Evolutionary conservation across 1,140 invertebrate species (phyloP).

Genomic region (Scaptomyza montana): DNA sequence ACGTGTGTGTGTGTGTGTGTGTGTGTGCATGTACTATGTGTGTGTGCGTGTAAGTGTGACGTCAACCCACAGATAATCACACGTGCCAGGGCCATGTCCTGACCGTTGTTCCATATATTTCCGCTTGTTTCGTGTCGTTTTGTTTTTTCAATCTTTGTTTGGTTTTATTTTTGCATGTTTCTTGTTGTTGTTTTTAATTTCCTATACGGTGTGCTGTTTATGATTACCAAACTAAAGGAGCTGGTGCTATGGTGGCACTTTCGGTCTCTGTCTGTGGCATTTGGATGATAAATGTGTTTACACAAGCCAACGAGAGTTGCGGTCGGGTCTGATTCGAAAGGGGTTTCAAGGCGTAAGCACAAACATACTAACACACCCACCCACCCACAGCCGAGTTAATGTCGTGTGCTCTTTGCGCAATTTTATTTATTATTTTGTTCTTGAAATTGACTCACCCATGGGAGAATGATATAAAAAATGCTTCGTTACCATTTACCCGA

Average conservation of each 20-base stretch:
- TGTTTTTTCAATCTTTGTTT: conserved; percentile 31
- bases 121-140: conserved; percentile 16
- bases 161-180: conserved; percentile 49
- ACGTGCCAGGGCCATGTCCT: conserved; percentile 51
- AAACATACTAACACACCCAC: conserved; percentile 23
- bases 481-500: background rate
- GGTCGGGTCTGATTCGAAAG: conserved; percentile 77
- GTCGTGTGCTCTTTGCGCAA: conserved; percentile 36
- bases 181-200: conserved; percentile 76
- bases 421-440: conserved; percentile 70
- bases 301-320: conserved; percentile 77
- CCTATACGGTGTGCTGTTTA: conserved; percentile 70
- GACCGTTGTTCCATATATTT: conserved; percentile 32
- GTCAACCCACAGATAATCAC: conserved; percentile 57
- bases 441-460: conserved; percentile 43
- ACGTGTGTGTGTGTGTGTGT: conserved; percentile 4
- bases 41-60: conserved; percentile 16
- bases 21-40: too few species aligned
- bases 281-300: conserved; percentile 82
- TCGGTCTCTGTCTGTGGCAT: conserved; percentile 81
- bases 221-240: conserved; percentile 53
- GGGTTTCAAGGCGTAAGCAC: conserved; percentile 78
- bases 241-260: conserved; percentile 50
- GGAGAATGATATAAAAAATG: conserved; percentile 46
- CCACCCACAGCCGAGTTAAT: conserved; percentile 4